Percentiles rank a stretch among this genome's conserved stretches.
These are phyloP conservation scores for Cephus pygmeus DNA, from an alignment of 2,888 invertebrate species.

Conservation along the genomic window DNA sequence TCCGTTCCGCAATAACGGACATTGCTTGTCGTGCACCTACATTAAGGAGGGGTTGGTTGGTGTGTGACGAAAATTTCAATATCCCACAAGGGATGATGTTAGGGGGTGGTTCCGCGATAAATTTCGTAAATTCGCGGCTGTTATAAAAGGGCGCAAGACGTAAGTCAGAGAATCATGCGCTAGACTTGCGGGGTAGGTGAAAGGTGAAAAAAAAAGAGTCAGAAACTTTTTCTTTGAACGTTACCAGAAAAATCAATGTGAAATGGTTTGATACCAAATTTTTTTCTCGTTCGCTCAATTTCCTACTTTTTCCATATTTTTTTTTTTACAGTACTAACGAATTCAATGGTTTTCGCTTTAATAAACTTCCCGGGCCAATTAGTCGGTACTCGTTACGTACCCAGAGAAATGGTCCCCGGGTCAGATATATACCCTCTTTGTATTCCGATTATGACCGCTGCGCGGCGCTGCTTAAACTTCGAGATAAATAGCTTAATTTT, in stretches of 20 bases:
- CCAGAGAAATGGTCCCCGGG: slow-evolving; percentile 23
- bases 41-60: slow-evolving; percentile 10
- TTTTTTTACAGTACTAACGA: neutral
- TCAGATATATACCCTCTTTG: slow-evolving; percentile 26
- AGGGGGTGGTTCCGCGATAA: too few relatives aligned
- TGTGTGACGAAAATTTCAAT: slow-evolving; percentile 43
- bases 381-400: neutral
- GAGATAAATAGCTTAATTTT: slow-evolving; percentile 52
- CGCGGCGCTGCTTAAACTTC: slow-evolving; percentile 24
- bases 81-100: slow-evolving; percentile 8
- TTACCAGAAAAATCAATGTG: too few relatives aligned
- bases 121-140: too few relatives aligned
- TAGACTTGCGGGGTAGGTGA: too few relatives aligned
- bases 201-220: too few relatives aligned
- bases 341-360: slow-evolving; percentile 26
- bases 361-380: slow-evolving; percentile 26
- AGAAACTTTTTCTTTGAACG: too few relatives aligned
- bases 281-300: too few relatives aligned
- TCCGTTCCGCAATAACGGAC: slow-evolving; percentile 22
- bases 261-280: too few relatives aligned
- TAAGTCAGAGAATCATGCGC: too few relatives aligned
- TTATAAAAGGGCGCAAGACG: too few relatives aligned
- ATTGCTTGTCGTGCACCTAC: slow-evolving; percentile 4
- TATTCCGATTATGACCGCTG: slow-evolving; percentile 24
- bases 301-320: neutral